These are phyloP conservation scores for Prochilodus magdalenae DNA, from an alignment of 2,113 vertebrate genomes.

Conservation along the genomic window DNA sequence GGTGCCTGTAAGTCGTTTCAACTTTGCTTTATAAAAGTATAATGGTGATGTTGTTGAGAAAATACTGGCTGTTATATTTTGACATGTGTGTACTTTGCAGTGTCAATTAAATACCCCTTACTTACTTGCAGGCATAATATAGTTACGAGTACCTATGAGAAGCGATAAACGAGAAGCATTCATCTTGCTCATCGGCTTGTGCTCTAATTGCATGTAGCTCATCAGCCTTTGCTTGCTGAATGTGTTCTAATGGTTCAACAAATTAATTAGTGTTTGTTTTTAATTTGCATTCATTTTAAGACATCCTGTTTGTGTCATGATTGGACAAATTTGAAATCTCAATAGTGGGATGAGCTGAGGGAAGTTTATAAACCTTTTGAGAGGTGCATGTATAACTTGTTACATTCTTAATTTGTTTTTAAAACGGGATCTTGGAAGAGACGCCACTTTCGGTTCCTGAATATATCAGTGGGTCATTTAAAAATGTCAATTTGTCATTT, in stretches of 20 bases:
- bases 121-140: conserved; percentile 13
- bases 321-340: neutral
- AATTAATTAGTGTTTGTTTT: conserved; percentile 1
- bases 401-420: too few species aligned
- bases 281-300: neutral
- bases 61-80: neutral
- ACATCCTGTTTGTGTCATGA: neutral
- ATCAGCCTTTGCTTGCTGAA: conserved; percentile 35
- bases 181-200: neutral
- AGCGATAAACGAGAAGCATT: conserved; percentile 34
- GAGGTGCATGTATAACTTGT: too few species aligned
- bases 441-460: too few species aligned
- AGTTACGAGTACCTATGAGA: conserved; percentile 2
- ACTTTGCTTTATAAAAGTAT: neutral
- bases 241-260: neutral
- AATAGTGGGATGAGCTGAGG: neutral
- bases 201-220: conserved; percentile 17
- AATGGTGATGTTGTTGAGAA: neutral
- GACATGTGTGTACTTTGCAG: neutral
- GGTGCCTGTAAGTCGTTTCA: neutral
- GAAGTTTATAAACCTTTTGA: too few species aligned
- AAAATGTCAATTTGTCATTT: too few species aligned
- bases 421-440: too few species aligned
- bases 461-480: too few species aligned
- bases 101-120: conserved; percentile 1